Percentiles rank a stretch among this genome's conserved stretches.
phyloP scores from a whole-genome alignment of 2,797 vertebrate species.

The Enteromius trimaculatus region DNA sequence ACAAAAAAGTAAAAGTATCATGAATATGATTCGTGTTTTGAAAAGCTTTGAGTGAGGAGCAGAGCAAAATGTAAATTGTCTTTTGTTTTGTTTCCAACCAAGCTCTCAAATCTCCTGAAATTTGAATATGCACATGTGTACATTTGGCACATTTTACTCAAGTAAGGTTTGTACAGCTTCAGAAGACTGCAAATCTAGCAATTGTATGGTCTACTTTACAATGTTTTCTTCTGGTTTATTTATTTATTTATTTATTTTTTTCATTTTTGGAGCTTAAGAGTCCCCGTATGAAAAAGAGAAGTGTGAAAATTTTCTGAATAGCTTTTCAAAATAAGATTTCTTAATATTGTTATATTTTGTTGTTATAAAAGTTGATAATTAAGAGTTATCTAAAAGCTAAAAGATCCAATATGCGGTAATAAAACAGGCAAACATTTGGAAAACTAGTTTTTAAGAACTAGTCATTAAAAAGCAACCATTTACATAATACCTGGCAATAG shows the following conservation, averaged over 20 bases:
- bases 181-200: background rate
- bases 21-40: background rate
- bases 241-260: no score
- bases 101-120: background rate
- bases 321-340: background rate
- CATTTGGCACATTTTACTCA: background rate
- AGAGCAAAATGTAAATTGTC: background rate
- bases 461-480: background rate
- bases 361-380: background rate
- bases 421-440: background rate
- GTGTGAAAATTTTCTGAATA: background rate
- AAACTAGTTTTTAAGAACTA: background rate
- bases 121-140: background rate
- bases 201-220: background rate
- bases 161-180: background rate
- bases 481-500: background rate
- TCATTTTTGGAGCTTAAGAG: background rate
- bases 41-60: background rate
- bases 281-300: background rate
- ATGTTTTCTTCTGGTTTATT: background rate
- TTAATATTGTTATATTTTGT: background rate
- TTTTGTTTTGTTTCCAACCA: background rate
- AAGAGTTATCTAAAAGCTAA: background rate
- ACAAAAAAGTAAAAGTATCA: background rate
- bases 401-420: background rate